Base-by-base conservation (phyloP, 1,140 invertebrate species). In the Aphaenogaster rudis region DNA sequence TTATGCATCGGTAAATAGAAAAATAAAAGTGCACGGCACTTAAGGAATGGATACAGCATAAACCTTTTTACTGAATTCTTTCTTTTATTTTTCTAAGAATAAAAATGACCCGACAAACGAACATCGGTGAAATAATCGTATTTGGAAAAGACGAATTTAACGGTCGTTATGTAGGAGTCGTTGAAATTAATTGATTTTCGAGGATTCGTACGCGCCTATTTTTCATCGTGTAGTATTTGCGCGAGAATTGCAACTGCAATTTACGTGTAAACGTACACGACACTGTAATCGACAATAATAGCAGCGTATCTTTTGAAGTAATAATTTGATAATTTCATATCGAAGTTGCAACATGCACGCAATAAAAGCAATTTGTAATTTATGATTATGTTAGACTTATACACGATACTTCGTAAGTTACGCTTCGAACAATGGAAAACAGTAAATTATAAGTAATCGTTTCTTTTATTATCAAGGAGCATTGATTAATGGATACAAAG, bases 281-380 rank as follows among this genome's bases (percentile, higher is more conserved):
- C 17, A 42, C 11, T 67, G 9, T 21, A 67, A 67, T 45, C 8
- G n/a, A 11, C 64, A 21, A 67, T 67, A 67, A 67, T 66, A 9
- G 4, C 64, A 39, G 64, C 17, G 7, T 66, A 45, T 5, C 39
- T 67, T 66, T 21, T 45, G 39, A 67, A 67, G n/a, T 67, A 67
- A 67, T 66, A 66, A 66, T 66, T 66, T 66, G 39, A 66, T 67
- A 67, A 67, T 67, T 67, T 67, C 39, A 67, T 9, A 45, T 45
- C 64, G 5, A 42, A 66, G 36, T 36, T 67, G 64, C 39, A 45
- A 67, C 39, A 21, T 39, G 13, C 7, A 67, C n/a, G 39, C 11
- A 45, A 63, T 63, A n/a, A 63, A 42, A 21, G 36, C 17, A 39
- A 67, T 42, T 63, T 63, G 59, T 63, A 6, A 63, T 63, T 67